Evolutionary conservation across 2,888 invertebrate genomes (phyloP).

Genomic region (Oxycera nigricornis): DNA sequence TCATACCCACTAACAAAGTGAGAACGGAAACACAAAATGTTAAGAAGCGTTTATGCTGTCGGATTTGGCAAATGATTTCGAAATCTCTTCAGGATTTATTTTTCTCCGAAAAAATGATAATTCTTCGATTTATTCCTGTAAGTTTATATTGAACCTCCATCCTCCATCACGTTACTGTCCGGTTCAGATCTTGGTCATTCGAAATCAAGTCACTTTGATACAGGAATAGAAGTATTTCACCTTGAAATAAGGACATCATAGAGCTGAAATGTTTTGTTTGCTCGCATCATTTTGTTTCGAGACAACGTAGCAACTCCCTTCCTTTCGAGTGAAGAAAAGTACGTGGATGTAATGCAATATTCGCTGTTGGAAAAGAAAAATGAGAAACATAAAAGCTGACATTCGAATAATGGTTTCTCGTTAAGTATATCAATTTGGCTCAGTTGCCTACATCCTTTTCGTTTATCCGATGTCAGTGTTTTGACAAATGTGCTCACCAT

Average conservation of each 20-base stretch:
- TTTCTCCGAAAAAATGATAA: conserved; percentile 23
- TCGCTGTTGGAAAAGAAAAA: neutral
- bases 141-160: no score
- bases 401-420: conserved; percentile 44
- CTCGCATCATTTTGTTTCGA: conserved; percentile 10
- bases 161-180: no score
- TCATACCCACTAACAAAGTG: neutral
- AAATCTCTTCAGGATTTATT: conserved; percentile 27
- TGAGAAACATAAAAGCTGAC: conserved; percentile 35
- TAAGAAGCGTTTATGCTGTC: conserved; percentile 19
- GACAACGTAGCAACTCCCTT: neutral
- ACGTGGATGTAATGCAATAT: neutral
- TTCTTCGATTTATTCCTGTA: neutral
- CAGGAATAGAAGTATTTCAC: no score
- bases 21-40: neutral
- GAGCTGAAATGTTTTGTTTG: neutral
- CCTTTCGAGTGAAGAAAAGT: neutral
- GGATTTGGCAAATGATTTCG: conserved; percentile 43
- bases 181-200: no score
- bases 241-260: no score
- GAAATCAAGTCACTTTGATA: no score
- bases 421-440: conserved; percentile 46
- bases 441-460: conserved; percentile 35
- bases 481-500: conserved; percentile 42
- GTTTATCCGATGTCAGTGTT: conserved; percentile 30